Evolutionary conservation across 2,888 invertebrate species (phyloP).

Genomic region (Stenodera caucasica): DNA sequence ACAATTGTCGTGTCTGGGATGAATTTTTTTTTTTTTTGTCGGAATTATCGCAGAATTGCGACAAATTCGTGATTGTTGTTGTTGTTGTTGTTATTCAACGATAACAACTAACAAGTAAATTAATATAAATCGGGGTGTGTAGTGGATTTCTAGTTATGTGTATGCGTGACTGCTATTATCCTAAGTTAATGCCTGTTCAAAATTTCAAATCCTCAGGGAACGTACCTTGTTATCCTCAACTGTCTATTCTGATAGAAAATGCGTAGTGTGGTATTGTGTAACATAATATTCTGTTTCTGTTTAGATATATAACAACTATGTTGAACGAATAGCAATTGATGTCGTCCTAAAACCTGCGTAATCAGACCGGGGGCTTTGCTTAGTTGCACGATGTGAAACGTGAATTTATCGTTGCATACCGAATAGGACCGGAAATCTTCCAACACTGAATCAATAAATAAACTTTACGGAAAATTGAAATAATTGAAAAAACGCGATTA

Average conservation of each 20-base stretch:
- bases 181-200: slow-evolving; percentile 33
- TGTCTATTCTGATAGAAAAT: slow-evolving; percentile 32
- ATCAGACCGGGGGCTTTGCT: slow-evolving; percentile 12
- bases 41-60: no score
- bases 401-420: slow-evolving; percentile 10
- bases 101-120: slow-evolving; percentile 34
- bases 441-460: neutral
- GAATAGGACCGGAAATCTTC: neutral
- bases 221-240: slow-evolving; percentile 32
- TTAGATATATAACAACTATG: neutral
- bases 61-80: no score
- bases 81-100: no score
- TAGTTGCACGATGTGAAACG: slow-evolving; percentile 7
- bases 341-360: slow-evolving; percentile 5
- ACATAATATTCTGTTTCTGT: slow-evolving; percentile 4
- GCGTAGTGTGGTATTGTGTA: slow-evolving; percentile 7
- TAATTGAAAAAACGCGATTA: no score
- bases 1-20: slow-evolving; percentile 4
- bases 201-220: slow-evolving; percentile 33
- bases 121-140: slow-evolving; percentile 34
- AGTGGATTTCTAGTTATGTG: slow-evolving; percentile 23
- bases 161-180: slow-evolving; percentile 26
- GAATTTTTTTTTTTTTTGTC: no score
- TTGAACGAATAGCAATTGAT: neutral
- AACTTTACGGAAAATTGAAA: no score